Evolutionary conservation across 2,888 invertebrate genomes (phyloP).

Genomic region (Pecten maximus): DNA sequence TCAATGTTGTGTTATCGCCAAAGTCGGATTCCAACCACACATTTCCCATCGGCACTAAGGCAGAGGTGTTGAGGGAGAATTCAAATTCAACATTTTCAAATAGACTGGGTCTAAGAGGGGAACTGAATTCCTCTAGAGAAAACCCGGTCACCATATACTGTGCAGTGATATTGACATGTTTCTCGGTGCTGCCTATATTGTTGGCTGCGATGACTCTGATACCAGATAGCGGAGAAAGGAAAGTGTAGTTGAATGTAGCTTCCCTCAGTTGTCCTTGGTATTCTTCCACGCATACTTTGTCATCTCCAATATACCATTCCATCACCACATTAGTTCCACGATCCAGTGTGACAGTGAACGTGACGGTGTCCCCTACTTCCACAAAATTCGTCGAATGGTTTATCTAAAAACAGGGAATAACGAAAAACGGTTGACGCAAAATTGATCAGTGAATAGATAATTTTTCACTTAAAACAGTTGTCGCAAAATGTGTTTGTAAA

Average conservation of each 20-base stretch:
- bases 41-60: slow-evolving; percentile 40
- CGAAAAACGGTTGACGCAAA: too few relatives aligned
- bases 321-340: not conserved
- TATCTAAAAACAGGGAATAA: too few relatives aligned
- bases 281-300: not conserved
- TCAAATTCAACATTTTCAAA: slow-evolving; percentile 3
- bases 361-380: not conserved
- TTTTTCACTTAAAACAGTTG: too few relatives aligned
- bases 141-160: not conserved
- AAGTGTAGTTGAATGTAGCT: not conserved
- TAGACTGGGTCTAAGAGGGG: not conserved
- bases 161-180: not conserved
- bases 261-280: not conserved
- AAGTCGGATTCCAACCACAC: slow-evolving; percentile 35
- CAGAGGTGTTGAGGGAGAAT: slow-evolving; percentile 6
- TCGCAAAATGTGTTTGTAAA: too few relatives aligned
- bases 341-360: not conserved
- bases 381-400: not conserved
- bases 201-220: not conserved
- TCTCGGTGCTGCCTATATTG: not conserved
- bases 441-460: too few relatives aligned
- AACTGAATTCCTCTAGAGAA: not conserved
- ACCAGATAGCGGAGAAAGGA: not conserved
- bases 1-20: slow-evolving; percentile 35
- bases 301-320: not conserved